Evolutionary conservation across 2,797 vertebrate genomes (phyloP), one percentile per base, ranked within the genome.

Genomic region (Heliangelus exortis): DNA sequence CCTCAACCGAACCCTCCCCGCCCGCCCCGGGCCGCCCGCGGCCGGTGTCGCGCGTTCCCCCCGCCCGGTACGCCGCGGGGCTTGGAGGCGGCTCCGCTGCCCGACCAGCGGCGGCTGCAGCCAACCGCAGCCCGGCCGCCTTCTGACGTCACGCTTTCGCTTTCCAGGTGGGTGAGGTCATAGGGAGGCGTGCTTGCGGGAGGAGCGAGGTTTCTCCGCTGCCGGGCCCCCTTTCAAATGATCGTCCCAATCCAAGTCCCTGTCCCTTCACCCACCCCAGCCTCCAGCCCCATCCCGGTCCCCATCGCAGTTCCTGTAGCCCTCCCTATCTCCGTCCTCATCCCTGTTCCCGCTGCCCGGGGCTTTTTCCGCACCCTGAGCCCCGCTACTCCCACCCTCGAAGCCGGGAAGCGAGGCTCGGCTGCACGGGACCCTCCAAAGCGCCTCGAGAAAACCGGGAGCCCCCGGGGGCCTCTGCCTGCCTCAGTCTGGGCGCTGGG

Each of bases 221-320:
- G 26, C 0, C 0, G 3, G 45, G 15, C 0, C 5, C 4, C 10
- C 3, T 7, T 14, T 34, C 28, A 12, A 1, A 3, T 25, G 41
- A 22, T 12, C 31, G 10, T 36, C 34, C 34, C 18, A 8, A 12
- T 18, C 7, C 18, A 18, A 8, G 6, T 33, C 36, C 12, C 11
- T 26, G 8, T 36, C 34, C 57, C n/a, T 5, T 13, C 22, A 13
- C 7, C 55, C n/a, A 10, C 15, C 51, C 15, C 51, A 23, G 15
- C 18, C 48, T 23, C 25, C 34, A 4, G 28, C 11, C 5, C 13
- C 2, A 0, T 25, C 25, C 2, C 5, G 3, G 3, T 7, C 22
- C n/a, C 53, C 25, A 39, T 39, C 12, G 39, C 39, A 12, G 48
- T 50, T 13, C 10, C 48, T 23, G 11, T 51, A 13, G 23, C 23